Evolutionary conservation across 1,140 invertebrate genomes (phyloP), one percentile per base, ranked within the genome.

Genomic region (Calliphora vicina): DNA sequence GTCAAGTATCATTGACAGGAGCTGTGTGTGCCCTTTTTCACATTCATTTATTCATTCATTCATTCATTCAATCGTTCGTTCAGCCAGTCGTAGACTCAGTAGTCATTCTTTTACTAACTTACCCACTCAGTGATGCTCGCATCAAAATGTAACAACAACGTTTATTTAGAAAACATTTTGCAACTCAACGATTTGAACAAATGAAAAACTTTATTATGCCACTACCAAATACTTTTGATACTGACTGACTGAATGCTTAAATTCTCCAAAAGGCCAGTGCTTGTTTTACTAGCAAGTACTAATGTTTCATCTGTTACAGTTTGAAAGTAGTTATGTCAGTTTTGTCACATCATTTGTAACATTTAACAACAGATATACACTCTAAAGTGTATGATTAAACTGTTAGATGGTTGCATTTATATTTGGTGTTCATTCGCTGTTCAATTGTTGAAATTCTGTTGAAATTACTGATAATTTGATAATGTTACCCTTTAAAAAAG

Each of bases 1-100:
- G 74, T 78, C 74, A 78, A 78, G 74, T 78, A 78, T 78, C 74
- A 78, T 78, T 78, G 74, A 78, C 74, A 78, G 35, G 74, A 78
- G 10, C 20, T 67, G 61, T 43, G 73, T 76, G 74, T 45, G 74
- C 35, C 74, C 74, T 78, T 78, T 76, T 76, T 23, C n/a, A 23
- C 20, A 67, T 57, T 57, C 50, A 57, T 57, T 17, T n/a, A 57
- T 57, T 57, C 13, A 57, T 17, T 57, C 15, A 76, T 29, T 35
- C 73, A 76, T 29, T 76, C 35, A 76, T 17, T 17, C 15, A 76
- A 15, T 35, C 73, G 42, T 29, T 76, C 35, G 42, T 17, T 17
- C 73, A 15, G 15, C 17, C 73, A n/a, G 27, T 76, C 27, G 29
- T 42, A n/a, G 15, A 76, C 29, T 73, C 29, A 76, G n/a, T n/a